Evolutionary conservation across 2,888 invertebrate genomes (phyloP).

Genomic region (Diachrysia chrysitis): DNA sequence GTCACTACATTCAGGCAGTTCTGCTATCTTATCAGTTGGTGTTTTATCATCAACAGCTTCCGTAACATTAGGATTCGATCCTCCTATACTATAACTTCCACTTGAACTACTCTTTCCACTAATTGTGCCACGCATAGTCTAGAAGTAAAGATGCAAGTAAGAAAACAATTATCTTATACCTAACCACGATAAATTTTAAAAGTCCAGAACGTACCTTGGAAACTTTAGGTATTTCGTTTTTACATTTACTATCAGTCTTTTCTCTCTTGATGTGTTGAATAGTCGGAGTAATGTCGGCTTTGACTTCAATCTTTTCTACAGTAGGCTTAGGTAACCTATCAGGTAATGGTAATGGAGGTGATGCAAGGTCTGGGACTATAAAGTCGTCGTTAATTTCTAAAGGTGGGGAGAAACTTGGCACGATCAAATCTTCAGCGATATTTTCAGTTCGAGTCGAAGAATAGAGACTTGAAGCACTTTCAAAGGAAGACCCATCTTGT

Average conservation of each 20-base stretch:
- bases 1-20: constrained; percentile 70
- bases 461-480: constrained; percentile 95
- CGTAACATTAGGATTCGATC: constrained; percentile 84
- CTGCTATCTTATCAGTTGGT: constrained; percentile 71
- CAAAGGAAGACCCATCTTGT: constrained; percentile 95
- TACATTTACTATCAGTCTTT: constrained; percentile 85
- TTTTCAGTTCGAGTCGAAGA: constrained; percentile 93
- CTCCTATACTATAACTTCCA: constrained; percentile 86
- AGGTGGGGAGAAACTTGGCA: constrained; percentile 90
- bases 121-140: constrained; percentile 76
- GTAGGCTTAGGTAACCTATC: constrained; percentile 76
- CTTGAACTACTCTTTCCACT: constrained; percentile 88
- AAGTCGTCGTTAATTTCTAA: constrained; percentile 86
- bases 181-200: not conserved
- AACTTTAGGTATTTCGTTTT: constrained; percentile 74
- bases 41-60: constrained; percentile 74
- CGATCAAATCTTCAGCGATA: constrained; percentile 90
- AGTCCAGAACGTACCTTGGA: constrained; percentile 58
- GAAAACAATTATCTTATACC: not conserved
- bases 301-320: constrained; percentile 82
- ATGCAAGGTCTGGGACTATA: constrained; percentile 82
- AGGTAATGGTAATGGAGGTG: constrained; percentile 84
- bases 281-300: constrained; percentile 78
- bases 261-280: constrained; percentile 81
- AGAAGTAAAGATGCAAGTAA: constrained; percentile 25